A percentile compares a stretch with the other conserved stretches of the same genome.
Evolutionary conservation across 2,113 vertebrate genomes (phyloP).

Genomic region (Zosterops japonicus): DNA sequence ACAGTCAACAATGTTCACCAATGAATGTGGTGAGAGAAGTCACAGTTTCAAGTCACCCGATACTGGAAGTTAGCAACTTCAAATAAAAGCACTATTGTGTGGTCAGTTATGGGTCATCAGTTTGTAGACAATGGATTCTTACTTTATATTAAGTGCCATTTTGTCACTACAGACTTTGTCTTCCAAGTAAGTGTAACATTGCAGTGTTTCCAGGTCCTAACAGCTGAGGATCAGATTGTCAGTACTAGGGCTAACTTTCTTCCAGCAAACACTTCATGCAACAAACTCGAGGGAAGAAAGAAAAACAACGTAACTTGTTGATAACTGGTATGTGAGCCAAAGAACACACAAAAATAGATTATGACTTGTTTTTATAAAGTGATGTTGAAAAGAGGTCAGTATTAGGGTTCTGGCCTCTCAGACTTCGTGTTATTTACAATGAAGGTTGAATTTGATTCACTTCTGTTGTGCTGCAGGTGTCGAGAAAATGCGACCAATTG

Average conservation of each 20-base stretch:
- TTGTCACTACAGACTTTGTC: background rate
- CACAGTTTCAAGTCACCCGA: accelerated
- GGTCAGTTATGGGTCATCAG: background rate
- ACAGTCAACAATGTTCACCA: background rate
- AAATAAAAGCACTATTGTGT: background rate
- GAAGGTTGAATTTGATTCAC: background rate
- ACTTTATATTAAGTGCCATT: background rate
- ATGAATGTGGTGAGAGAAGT: background rate
- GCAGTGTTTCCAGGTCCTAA: background rate
- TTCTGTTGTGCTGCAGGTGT: accelerated
- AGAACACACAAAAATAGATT: background rate
- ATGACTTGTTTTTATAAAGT: background rate
- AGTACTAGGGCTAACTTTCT: background rate
- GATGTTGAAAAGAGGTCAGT: background rate
- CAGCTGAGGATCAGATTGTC: background rate
- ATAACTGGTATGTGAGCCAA: background rate
- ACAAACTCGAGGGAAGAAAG: background rate
- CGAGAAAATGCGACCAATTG: background rate
- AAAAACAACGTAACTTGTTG: background rate
- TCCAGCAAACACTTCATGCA: background rate
- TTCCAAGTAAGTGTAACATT: background rate
- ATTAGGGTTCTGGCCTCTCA: background rate
- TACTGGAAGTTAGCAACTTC: background rate
- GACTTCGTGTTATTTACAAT: accelerated
- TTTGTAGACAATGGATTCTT: background rate